Base-by-base conservation (phyloP, 2,797 vertebrate genomes). In the Enteromius mattozi region DNA sequence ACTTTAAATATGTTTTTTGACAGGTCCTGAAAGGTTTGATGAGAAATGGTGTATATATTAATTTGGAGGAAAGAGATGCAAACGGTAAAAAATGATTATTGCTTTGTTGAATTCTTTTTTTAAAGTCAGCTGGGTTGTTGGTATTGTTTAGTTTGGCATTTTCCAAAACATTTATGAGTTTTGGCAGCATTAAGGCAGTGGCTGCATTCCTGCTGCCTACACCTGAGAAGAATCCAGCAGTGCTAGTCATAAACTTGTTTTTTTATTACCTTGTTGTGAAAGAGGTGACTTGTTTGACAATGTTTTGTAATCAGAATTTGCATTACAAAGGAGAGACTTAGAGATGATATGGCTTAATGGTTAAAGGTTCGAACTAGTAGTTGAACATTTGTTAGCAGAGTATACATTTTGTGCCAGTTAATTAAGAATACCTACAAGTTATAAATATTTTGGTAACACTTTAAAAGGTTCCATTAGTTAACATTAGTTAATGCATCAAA, bases 11-110 rank as follows among this genome's bases (percentile, higher is more conserved):
- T 82, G 21, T 71, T 84, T 83, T 83, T 54, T 88, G 87, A 30
- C 85, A 97, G 97, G 95, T 97, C 59, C 86, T 97, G 16, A 96
- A 93, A 88, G 90, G 79, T 2, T 86, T 88, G 4, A 95, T 95
- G 91, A 82, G 30, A 87, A 85, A 74, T 0, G 96, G 96, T 0
- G 49, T 93, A 42, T 75, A 90, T 13, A 85, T 97, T 30, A 92
- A 96, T 4, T 92, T 96, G 45, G 94, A 97, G 51, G 90, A 94
- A 78, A 91, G 87, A 1, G 96, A 97, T 90, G 87, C 88, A 17
- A 90, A 66, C 0, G 96, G 97, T 97, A 27, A 91, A 14, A 27
- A 16, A 65, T 8, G 24, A 7, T 65, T 21, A 14, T 45, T 35
- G 42, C 33, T 12, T 1, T 9, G 19, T 42, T 40, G 0, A 1